A percentile compares a stretch with the other conserved stretches of the same genome.
phyloP scores from a whole-genome alignment of 2,113 vertebrate species.

The Nibea albiflora region DNA sequence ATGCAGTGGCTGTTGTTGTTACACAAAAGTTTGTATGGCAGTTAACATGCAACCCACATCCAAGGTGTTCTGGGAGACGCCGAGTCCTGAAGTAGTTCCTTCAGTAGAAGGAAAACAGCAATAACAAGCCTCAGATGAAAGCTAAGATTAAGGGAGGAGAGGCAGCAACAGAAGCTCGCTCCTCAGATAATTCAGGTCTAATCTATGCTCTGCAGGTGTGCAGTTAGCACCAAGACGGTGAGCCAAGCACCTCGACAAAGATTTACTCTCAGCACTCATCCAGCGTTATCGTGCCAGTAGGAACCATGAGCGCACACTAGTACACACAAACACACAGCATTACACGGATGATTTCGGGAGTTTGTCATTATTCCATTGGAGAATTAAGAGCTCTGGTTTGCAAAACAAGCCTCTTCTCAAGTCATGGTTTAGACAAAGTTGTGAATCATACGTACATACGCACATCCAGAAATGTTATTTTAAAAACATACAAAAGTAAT shows the following conservation, averaged over 20 bases:
- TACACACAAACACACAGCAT: constrained; percentile 38
- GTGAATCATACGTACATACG: no score
- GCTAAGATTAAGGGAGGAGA: constrained; percentile 67
- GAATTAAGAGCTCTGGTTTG: neutral
- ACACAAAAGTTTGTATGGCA: constrained; percentile 19
- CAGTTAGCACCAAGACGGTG: constrained; percentile 63
- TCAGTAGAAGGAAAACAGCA: constrained; percentile 67
- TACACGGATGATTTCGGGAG: constrained; percentile 17
- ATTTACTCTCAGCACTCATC: constrained; percentile 67
- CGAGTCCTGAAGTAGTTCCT: constrained; percentile 45
- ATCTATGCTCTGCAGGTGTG: constrained; percentile 79
- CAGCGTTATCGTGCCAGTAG: constrained; percentile 52
- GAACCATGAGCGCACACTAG: constrained; percentile 39
- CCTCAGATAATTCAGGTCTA: constrained; percentile 79
- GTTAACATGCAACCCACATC: constrained; percentile 59
- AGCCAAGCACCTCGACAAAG: constrained; percentile 62
- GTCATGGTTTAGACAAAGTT: neutral
- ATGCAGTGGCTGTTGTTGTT: constrained; percentile 17
- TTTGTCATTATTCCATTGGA: constrained; percentile 29
- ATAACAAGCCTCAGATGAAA: constrained; percentile 77
- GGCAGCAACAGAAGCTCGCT: constrained; percentile 63
- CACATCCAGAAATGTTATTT: neutral
- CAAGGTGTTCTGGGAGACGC: constrained; percentile 52
- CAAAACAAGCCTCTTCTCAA: neutral
- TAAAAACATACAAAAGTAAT: neutral